These are phyloP conservation scores for Burhinus bistriatus DNA, from an alignment of 2,113 vertebrate species.

Conservation along the genomic window DNA sequence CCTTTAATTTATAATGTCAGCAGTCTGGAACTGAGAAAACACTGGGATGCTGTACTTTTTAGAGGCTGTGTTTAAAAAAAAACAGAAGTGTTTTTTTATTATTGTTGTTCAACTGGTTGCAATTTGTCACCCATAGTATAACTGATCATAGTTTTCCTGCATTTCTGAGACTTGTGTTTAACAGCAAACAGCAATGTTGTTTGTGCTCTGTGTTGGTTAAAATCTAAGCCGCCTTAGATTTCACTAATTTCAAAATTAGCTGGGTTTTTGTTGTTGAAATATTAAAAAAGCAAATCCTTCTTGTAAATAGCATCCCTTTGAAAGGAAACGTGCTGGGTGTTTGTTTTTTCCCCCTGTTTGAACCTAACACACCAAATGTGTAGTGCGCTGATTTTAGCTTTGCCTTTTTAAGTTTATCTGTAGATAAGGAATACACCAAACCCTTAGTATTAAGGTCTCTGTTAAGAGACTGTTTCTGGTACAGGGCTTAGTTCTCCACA, in stretches of 20 bases:
- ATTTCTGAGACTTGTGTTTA: constrained; percentile 59
- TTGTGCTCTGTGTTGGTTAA: constrained; percentile 53
- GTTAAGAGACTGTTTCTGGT: constrained; percentile 14
- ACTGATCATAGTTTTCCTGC: constrained; percentile 60
- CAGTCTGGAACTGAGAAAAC: constrained; percentile 60
- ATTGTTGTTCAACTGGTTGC: constrained; percentile 50
- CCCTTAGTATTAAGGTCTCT: constrained; percentile 11
- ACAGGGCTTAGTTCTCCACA: constrained; percentile 47
- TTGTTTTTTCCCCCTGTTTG: constrained; percentile 15
- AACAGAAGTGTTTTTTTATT: constrained; percentile 9
- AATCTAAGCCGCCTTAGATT: constrained; percentile 53
- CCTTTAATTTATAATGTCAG: constrained; percentile 72
- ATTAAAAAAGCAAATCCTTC: constrained; percentile 36
- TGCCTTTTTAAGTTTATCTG: constrained; percentile 39
- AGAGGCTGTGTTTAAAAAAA: constrained; percentile 58
- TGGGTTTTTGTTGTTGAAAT: constrained; percentile 47
- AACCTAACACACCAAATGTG: not conserved
- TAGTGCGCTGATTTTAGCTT: constrained; percentile 21
- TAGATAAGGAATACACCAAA: constrained; percentile 22
- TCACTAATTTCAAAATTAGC: constrained; percentile 52
- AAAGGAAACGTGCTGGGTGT: constrained; percentile 5
- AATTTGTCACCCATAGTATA: constrained; percentile 41
- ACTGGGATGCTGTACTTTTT: constrained; percentile 59
- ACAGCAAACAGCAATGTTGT: constrained; percentile 51
- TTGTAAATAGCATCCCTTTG: constrained; percentile 55